These are phyloP conservation scores for Eupsittula cactorum DNA, from an alignment of 2,113 vertebrate genomes.

Conservation along the genomic window DNA sequence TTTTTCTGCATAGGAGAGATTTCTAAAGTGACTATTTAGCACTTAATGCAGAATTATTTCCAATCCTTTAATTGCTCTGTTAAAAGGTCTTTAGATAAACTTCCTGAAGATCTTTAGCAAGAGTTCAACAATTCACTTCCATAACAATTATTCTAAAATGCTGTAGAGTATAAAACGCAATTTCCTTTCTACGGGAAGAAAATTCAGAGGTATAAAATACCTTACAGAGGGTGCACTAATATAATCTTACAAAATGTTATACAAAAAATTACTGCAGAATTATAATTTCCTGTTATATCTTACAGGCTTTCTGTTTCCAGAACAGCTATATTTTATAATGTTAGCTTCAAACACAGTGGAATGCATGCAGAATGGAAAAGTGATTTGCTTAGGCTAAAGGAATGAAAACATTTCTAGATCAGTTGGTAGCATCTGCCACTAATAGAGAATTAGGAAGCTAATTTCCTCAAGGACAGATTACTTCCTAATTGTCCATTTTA, in stretches of 20 bases:
- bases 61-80: background rate
- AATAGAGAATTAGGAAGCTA: slow-evolving; percentile 11
- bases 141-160: background rate
- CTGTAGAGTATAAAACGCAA: background rate
- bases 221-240: background rate
- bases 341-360: background rate
- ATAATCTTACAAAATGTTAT: background rate
- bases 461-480: slow-evolving; percentile 56
- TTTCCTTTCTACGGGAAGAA: slow-evolving; percentile 2
- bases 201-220: background rate
- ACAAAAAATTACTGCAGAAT: background rate
- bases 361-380: background rate
- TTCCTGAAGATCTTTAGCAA: background rate
- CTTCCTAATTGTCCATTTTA: slow-evolving; percentile 43
- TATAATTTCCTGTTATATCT: background rate
- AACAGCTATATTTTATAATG: background rate
- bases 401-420: slow-evolving; percentile 19
- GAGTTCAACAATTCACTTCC: background rate
- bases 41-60: background rate
- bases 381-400: slow-evolving; percentile 7
- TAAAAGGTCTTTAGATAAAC: slow-evolving; percentile 3
- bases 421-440: slow-evolving; percentile 29
- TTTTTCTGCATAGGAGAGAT: background rate
- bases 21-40: slow-evolving; percentile 6
- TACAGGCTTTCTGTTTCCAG: background rate